Evolutionary conservation across 2,888 invertebrate genomes (phyloP).

Genomic region (Eilema depressum): DNA sequence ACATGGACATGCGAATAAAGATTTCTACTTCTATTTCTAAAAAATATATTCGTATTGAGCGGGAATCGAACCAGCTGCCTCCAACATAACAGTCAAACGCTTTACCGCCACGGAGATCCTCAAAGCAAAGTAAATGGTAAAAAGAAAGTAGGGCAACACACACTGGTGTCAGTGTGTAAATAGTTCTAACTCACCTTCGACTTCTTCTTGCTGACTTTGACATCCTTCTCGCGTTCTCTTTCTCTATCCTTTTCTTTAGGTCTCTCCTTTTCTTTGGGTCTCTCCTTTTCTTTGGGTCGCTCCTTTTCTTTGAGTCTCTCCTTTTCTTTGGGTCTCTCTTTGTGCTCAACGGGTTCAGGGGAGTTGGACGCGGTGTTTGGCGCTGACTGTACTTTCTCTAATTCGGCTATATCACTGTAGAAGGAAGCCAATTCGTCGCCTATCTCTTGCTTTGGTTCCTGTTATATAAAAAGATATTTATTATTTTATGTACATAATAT

Average conservation of each 20-base stretch:
- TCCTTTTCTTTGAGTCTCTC: too few species aligned
- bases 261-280: too few species aligned
- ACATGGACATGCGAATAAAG: too few species aligned
- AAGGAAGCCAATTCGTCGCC: slow-evolving; percentile 84
- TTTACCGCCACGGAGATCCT: too few species aligned
- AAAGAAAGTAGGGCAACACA: too few species aligned
- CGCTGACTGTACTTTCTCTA: slow-evolving; percentile 69
- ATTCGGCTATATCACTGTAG: slow-evolving; percentile 85
- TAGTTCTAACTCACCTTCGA: slow-evolving; percentile 58
- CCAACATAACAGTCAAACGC: too few species aligned
- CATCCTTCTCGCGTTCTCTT: slow-evolving; percentile 43
- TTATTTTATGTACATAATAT: background rate
- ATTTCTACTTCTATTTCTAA: too few species aligned
- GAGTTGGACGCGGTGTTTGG: slow-evolving; percentile 49
- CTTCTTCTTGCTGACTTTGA: slow-evolving; percentile 61
- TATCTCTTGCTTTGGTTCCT: slow-evolving; percentile 73
- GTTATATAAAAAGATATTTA: slow-evolving; percentile 23
- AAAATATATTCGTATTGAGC: too few species aligned
- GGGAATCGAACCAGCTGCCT: too few species aligned
- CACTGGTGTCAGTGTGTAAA: background rate
- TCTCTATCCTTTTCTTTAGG: too few species aligned
- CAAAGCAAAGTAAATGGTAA: too few species aligned
- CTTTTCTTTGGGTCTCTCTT: slow-evolving; percentile 34
- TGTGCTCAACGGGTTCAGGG: slow-evolving; percentile 46
- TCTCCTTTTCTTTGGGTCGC: too few species aligned